Conservation (phyloP, 2,888 invertebrate species). For the Diadegma fenestrale region DNA sequence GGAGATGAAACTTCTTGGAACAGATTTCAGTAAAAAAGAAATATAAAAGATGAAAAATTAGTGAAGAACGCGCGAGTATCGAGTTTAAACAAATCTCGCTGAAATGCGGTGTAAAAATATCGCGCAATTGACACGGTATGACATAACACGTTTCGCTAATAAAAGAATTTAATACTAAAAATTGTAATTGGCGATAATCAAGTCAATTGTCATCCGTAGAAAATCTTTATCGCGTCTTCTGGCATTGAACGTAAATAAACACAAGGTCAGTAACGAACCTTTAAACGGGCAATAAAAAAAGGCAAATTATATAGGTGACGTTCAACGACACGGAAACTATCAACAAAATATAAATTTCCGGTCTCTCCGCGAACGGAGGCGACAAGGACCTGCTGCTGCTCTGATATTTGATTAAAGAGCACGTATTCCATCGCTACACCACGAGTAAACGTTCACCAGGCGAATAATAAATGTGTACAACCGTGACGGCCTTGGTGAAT, state of each 20-base stretch:
- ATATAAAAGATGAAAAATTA: not conserved
- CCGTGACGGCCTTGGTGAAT: slow-evolving; percentile 57
- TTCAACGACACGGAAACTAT: slow-evolving; percentile 52
- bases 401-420: slow-evolving; percentile 47
- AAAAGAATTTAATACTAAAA: not conserved
- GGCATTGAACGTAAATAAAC: not conserved
- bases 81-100: not conserved
- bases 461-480: slow-evolving; percentile 54
- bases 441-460: slow-evolving; percentile 12
- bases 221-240: slow-evolving; percentile 31
- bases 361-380: slow-evolving; percentile 14
- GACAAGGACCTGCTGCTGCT: slow-evolving; percentile 40
- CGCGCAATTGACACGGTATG: not conserved
- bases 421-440: slow-evolving; percentile 1
- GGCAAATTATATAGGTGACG: not conserved
- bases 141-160: not conserved
- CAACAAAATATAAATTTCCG: slow-evolving; percentile 58
- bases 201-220: slow-evolving; percentile 13
- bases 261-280: slow-evolving; percentile 8
- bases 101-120: not conserved
- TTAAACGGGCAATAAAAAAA: not conserved
- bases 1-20: not conserved
- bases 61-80: not conserved
- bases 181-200: not conserved
- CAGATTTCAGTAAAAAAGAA: not conserved